Conservation (phyloP, 1,140 invertebrate species). For the Hypsibius dujardini region DNA sequence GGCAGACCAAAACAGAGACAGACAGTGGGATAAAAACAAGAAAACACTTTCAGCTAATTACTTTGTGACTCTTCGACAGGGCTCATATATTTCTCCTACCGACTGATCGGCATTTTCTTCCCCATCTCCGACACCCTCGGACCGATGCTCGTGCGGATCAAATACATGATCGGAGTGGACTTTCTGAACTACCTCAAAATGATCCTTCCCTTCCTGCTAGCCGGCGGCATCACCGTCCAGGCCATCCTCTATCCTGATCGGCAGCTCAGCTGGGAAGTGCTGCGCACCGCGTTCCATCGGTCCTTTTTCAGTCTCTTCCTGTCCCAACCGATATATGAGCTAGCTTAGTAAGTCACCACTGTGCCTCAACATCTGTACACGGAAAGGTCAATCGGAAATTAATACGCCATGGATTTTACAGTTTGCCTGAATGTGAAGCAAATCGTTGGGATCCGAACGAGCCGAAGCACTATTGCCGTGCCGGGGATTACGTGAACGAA, state of each 20-base stretch:
- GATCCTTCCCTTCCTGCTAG: slow-evolving; percentile 34
- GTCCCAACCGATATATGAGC: slow-evolving; percentile 31
- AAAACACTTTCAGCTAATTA: neutral
- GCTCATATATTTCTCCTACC: slow-evolving; percentile 35
- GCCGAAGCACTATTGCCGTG: neutral
- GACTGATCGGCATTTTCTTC: slow-evolving; percentile 32
- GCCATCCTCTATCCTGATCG: slow-evolving; percentile 35
- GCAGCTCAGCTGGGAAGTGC: slow-evolving; percentile 28
- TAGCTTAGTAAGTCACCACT: slow-evolving; percentile 22
- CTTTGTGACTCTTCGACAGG: neutral
- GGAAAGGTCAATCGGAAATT: too few relatives aligned
- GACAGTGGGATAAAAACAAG: too few relatives aligned
- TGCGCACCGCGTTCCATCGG: slow-evolving; percentile 31
- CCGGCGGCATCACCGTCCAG: slow-evolving; percentile 34
- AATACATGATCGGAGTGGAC: slow-evolving; percentile 32
- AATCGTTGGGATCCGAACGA: neutral
- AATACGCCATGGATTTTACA: too few relatives aligned
- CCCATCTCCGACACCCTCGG: slow-evolving; percentile 36
- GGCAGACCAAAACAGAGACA: too few relatives aligned
- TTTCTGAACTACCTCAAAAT: slow-evolving; percentile 35
- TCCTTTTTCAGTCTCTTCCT: slow-evolving; percentile 34
- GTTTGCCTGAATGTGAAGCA: neutral
- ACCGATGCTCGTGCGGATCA: slow-evolving; percentile 34
- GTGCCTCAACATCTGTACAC: neutral
- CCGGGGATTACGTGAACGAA: neutral